Percentiles rank a stretch among this genome's conserved stretches.
Evolutionary conservation across 2,888 invertebrate species (phyloP).

Genomic region (Plebejus anna): DNA sequence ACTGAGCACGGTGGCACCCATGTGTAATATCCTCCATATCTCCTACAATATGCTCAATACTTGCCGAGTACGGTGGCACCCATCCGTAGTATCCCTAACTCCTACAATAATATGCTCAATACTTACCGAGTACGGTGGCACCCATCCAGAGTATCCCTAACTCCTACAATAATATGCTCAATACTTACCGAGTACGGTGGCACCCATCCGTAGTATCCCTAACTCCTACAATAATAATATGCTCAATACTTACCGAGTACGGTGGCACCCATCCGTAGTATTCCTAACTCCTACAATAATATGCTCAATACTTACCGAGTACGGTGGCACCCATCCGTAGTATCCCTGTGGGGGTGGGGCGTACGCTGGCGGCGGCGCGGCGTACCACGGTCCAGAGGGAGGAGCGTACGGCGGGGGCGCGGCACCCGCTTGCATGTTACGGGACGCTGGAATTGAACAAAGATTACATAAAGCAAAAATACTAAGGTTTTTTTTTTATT

Average conservation of each 20-base stretch:
- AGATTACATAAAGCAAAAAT: no score
- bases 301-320: constrained; percentile 68
- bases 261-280: constrained; percentile 94
- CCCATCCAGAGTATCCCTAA: no score
- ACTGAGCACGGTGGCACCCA: no score
- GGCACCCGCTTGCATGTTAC: constrained; percentile 79
- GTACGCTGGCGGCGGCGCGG: constrained; percentile 95
- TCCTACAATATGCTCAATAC: no score
- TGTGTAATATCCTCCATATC: no score
- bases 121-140: no score
- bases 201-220: constrained; percentile 92
- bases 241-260: constrained; percentile 73
- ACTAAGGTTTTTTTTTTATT: no score
- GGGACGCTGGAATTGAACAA: constrained; percentile 68
- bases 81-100: no score
- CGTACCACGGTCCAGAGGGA: constrained; percentile 89
- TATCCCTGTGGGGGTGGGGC: constrained; percentile 91
- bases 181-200: constrained; percentile 85
- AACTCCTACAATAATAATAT: no score
- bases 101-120: no score
- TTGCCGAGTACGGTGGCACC: no score
- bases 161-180: no score
- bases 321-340: constrained; percentile 96
- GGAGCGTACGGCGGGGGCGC: constrained; percentile 91
- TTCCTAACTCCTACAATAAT: constrained; percentile 66